Conservation (phyloP, 2,797 vertebrate species). For the Petrocephalus sullivani region DNA sequence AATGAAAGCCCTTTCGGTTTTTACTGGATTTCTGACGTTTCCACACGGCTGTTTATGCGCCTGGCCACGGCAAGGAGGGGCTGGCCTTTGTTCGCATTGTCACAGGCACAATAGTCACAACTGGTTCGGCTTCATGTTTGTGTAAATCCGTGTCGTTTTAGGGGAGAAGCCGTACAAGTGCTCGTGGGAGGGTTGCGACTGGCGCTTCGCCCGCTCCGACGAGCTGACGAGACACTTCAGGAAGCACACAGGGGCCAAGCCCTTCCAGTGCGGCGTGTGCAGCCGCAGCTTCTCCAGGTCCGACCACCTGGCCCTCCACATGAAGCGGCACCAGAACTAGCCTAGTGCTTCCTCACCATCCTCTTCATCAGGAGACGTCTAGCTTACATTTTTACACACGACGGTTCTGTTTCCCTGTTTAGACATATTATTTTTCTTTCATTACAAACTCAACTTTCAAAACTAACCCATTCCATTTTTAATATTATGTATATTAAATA, state of each 20-base stretch:
- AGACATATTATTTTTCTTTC: neutral
- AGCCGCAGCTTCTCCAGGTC: slow-evolving; percentile 94
- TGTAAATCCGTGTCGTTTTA: slow-evolving; percentile 47
- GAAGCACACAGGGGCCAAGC: slow-evolving; percentile 94
- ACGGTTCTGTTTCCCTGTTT: neutral
- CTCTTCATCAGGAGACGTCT: neutral
- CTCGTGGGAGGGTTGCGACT: slow-evolving; percentile 94
- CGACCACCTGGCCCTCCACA: slow-evolving; percentile 94
- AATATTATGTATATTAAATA: neutral
- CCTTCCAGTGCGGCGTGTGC: slow-evolving; percentile 89
- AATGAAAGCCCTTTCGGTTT: neutral
- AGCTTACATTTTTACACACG: neutral
- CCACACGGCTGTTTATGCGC: neutral
- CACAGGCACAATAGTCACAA: neutral
- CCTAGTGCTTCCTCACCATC: slow-evolving; percentile 21
- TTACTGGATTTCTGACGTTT: neutral
- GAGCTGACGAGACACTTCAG: slow-evolving; percentile 95
- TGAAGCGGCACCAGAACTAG: slow-evolving; percentile 95
- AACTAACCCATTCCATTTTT: slow-evolving; percentile 14
- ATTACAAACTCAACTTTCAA: neutral
- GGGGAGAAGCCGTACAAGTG: slow-evolving; percentile 96
- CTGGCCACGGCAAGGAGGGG: neutral
- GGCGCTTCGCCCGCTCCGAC: slow-evolving; percentile 92
- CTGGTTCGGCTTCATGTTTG: neutral
- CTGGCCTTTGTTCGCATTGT: neutral